Base-by-base conservation (phyloP, 23 tunicate genomes). In the Ciona savignyi region DNA sequence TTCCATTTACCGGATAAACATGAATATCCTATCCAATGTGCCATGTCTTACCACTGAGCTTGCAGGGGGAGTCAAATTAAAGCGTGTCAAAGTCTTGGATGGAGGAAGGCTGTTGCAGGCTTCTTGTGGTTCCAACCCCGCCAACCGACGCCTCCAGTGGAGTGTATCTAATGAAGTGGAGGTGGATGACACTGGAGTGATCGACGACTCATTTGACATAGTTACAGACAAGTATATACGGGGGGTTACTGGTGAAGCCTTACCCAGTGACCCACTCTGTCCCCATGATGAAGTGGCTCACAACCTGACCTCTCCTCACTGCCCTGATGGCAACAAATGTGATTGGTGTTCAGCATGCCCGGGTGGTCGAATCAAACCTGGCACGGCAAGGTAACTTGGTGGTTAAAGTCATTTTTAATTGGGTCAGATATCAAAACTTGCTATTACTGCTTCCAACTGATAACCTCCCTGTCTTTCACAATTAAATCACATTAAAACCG, bases 41-140 rank as follows among this genome's bases (percentile, higher is more conserved):
- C n/a, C n/a, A n/a, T n/a, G n/a, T n/a, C n/a, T n/a, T n/a, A n/a
- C n/a, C n/a, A n/a, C n/a, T n/a, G n/a, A n/a, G n/a, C n/a, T n/a
- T n/a, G n/a, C n/a, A n/a, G n/a, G n/a, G n/a, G n/a, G n/a, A n/a
- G n/a, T n/a, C n/a, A n/a, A n/a, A 27, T 65, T 73, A 4, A 48
- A 35, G 21, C 49, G 51, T 6, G 31, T 73, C 20, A 73, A 35
- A 23, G 77, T 73, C 4, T 27, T 73, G 33, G 34, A 73, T 23
- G 66, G 66, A 2, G 77, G 77, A 3, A 0, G 65, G 19, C 33
- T 73, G 21, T n/a, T 73, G 23, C 32, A 73, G 24, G 49, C 77
- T 24, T n/a, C 29, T 4, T 73, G 77, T 51, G 77, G 66, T 1
- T 65, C 49, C 66, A 73, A 73, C 77, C 77, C 77, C 0, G 27